These are phyloP conservation scores for Thalpophila matura DNA, from an alignment of 2,888 invertebrate genomes.

Conservation along the genomic window DNA sequence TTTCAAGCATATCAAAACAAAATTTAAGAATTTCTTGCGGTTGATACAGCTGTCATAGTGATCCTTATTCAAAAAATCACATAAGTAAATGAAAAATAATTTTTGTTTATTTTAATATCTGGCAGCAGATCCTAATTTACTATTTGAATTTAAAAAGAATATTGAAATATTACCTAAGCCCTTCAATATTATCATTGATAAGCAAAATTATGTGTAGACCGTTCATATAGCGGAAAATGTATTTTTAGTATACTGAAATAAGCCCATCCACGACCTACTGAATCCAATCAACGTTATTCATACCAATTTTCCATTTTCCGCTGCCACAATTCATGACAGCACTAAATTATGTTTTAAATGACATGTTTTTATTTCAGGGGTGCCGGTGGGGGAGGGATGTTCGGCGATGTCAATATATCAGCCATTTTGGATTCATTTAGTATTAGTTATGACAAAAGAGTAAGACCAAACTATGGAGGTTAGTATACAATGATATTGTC, in stretches of 20 bases:
- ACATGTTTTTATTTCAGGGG: constrained; percentile 88
- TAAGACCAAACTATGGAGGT: constrained; percentile 99
- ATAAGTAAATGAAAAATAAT: no score
- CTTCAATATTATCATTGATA: neutral
- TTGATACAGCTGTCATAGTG: no score
- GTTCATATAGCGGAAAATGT: constrained; percentile 8
- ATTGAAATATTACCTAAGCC: neutral
- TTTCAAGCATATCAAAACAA: no score
- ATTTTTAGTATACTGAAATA: constrained; percentile 9
- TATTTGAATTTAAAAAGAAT: neutral
- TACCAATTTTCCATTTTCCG: constrained; percentile 13
- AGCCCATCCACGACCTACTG: neutral
- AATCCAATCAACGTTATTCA: constrained; percentile 33
- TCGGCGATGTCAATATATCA: constrained; percentile 98
- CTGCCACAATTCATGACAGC: constrained; percentile 4
- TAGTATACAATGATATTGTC: constrained; percentile 67
- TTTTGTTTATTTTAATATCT: no score
- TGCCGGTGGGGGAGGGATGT: constrained; percentile 95
- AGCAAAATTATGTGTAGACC: neutral
- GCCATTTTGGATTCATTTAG: constrained; percentile 98
- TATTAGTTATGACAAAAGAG: constrained; percentile 99
- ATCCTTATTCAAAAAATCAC: no score
- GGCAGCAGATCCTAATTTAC: no score
- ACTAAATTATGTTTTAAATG: constrained; percentile 35
- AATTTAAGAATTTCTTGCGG: no score